phyloP scores from a whole-genome alignment of 1,140 invertebrate species.

The Piezodorus guildinii region DNA sequence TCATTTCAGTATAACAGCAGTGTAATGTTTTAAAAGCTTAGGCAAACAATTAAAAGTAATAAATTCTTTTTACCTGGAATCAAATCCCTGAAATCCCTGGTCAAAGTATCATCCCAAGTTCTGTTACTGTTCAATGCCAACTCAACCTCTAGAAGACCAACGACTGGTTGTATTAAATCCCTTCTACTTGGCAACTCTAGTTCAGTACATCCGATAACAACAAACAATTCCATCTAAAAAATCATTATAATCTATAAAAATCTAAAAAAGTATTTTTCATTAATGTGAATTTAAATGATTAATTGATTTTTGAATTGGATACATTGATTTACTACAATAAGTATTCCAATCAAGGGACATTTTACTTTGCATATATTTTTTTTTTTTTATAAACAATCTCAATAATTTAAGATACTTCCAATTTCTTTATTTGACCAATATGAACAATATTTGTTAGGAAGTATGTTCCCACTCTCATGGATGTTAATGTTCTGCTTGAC shows the following conservation, averaged over 20 bases:
- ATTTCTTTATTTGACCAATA: too few species aligned
- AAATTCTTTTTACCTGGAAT: constrained; percentile 41
- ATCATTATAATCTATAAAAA: not conserved
- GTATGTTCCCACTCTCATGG: too few species aligned
- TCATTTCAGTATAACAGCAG: too few species aligned
- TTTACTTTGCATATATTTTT: too few species aligned
- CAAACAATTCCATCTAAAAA: constrained; percentile 76
- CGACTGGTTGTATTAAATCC: constrained; percentile 79
- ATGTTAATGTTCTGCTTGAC: too few species aligned
- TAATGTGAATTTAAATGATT: not conserved
- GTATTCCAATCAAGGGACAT: not conserved
- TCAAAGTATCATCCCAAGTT: constrained; percentile 48
- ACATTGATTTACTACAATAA: constrained; percentile 8
- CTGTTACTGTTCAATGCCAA: constrained; percentile 62
- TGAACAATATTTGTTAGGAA: too few species aligned
- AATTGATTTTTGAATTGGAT: not conserved
- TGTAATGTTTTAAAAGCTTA: too few species aligned
- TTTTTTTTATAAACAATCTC: too few species aligned
- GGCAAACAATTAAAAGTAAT: too few species aligned
- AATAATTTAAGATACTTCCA: too few species aligned
- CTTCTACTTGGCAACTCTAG: constrained; percentile 63
- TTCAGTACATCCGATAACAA: constrained; percentile 81
- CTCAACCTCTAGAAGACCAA: constrained; percentile 88
- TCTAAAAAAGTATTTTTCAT: not conserved
- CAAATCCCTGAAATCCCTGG: constrained; percentile 65